Percentiles rank a stretch among this genome's conserved stretches.
Conservation (phyloP, 2,113 vertebrate species). For the Platysternon megacephalum region DNA sequence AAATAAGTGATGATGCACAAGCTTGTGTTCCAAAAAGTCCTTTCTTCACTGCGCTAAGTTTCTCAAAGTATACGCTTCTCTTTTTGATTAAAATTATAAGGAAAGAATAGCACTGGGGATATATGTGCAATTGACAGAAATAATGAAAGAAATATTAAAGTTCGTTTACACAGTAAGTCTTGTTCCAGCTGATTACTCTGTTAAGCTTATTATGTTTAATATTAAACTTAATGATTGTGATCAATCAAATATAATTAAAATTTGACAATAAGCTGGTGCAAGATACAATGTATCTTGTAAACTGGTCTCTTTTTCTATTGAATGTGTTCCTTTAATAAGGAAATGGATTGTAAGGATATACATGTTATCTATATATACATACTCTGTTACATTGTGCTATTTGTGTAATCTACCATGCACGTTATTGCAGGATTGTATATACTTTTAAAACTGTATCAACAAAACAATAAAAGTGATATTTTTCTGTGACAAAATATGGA, state of each 20-base stretch:
- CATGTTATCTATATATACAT: conserved; percentile 3
- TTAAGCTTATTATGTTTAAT: conserved; percentile 56
- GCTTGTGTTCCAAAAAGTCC: neutral
- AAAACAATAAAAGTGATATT: conserved; percentile 20
- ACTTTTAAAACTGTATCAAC: neutral
- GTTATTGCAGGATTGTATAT: neutral
- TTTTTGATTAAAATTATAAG: conserved; percentile 32
- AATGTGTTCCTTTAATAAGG: conserved; percentile 29
- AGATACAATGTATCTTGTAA: conserved; percentile 34
- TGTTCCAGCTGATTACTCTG: conserved; percentile 48
- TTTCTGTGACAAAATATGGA: neutral
- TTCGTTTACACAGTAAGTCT: conserved; percentile 50
- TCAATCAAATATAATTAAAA: conserved; percentile 39
- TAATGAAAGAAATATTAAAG: conserved; percentile 42
- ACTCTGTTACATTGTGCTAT: neutral
- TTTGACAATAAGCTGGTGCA: conserved; percentile 6
- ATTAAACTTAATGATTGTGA: conserved; percentile 59
- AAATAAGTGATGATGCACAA: neutral
- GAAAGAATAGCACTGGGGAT: conserved; percentile 34
- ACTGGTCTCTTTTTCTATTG: conserved; percentile 19
- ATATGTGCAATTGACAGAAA: conserved; percentile 46
- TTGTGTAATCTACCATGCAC: neutral
- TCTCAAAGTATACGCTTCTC: neutral
- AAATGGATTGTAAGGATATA: conserved; percentile 20
- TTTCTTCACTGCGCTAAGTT: neutral